Base-by-base conservation (phyloP, 1,140 invertebrate species). In the Diorhabda elongata region DNA sequence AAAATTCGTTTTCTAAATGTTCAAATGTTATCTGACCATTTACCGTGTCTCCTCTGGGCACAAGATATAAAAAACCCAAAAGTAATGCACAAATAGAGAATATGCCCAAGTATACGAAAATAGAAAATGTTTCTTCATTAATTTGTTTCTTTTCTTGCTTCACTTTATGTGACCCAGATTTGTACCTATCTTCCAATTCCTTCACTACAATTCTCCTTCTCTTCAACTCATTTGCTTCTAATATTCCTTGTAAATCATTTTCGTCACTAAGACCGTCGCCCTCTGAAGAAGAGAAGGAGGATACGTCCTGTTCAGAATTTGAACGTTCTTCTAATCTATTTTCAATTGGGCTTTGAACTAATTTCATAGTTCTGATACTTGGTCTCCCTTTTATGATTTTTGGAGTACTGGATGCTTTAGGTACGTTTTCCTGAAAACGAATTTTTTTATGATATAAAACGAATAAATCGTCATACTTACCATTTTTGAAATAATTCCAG, bases 1-100 rank as follows among this genome's bases (percentile, higher is more conserved):
- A 70, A 71, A 75, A 75, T 52, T 73, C 61, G 41, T 70, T 43
- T 68, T 71, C 61, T 8, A 74, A 44, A 8, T 43, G 5, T 8
- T 59, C 43, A 8, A 67, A 5, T 11, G 5, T 11, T 60, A 3
- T 43, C 8, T 59, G 42, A 11, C 7, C 26, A 5, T 5, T 41
- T 44, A 26, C 9, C 2, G 41, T 42, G 26, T 59, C n/a, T 47
- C 8, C 44, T 4, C 44, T 44, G 41, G 8, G 6, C 9, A 67
- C 44, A n/a, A 3, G 42, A 60, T 44, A 67, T 44, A 67, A 60
- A n/a, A 67, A 5, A 6, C 3, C 57, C 9, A 8, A 7, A 42
- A 66, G n/a, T 42, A 58, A 9, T 43, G 9, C 8, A 42, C 42
- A 43, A 11, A 44, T 42, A n/a, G 42, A 57, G 5, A n/a, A 8